Base-by-base conservation (phyloP, 2,797 vertebrate genomes). In the Liasis olivaceus region DNA sequence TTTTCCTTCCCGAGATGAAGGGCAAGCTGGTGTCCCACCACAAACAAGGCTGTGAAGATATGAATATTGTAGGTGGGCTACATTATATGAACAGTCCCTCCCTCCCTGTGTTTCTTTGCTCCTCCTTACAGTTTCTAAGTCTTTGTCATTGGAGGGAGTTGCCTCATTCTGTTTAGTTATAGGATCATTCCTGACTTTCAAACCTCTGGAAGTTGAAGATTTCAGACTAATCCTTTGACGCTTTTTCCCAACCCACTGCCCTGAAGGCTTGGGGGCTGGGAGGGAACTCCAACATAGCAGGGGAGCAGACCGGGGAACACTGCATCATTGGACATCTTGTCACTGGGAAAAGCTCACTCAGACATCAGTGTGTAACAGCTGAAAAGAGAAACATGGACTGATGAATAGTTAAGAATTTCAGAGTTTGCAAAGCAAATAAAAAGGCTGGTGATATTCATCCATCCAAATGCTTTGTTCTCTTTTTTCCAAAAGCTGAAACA, bases 401-500 rank as follows among this genome's bases (percentile, higher is more conserved):
- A 92, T 85, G 1, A 5, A 87, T 89, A 93, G 87, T 58, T 85
- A 56, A 92, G 77, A 85, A 90, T 85, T 93, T 94, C 92, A 95
- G 77, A 85, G 22, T 85, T 96, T 95, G 90, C 89, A 88, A 94
- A 94, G 84, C 85, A 94, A 94, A 88, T 26, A 91, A 96, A 47
- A 0, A 1, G 92, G 90, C 72, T 85, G 86, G 2, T 85, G 93
- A 95, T 72, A 87, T 87, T 77, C 51, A 54, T 90, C 1, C 93
- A 95, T 85, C 91, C 92, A 93, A 95, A 94, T 92, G 90, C 95
- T 91, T 89, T 60, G 22, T 81, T 81, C 66, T 85, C 95, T 87
- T 93, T 94, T 89, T 90, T 96, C 95, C 93, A 95, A 93, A 88
- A 93, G 93, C 94, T 95, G 96, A 96, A 93, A 47, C 94, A 95